Percentiles rank a stretch among this genome's conserved stretches.
phyloP scores from a whole-genome alignment of 2,797 vertebrate species.

The Spinibarbus caldwelli region DNA sequence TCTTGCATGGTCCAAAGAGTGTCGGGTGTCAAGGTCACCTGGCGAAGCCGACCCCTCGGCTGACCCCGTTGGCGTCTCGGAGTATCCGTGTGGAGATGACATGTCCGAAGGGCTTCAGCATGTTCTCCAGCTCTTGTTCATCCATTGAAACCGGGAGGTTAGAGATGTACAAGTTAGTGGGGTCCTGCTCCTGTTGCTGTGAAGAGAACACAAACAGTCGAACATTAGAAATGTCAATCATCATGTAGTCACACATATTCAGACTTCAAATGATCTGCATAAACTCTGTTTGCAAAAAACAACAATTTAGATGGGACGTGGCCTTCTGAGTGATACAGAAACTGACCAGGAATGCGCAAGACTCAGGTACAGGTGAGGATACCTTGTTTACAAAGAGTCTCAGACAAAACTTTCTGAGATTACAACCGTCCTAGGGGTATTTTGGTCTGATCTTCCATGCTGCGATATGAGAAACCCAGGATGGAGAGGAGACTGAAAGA shows the following conservation, averaged over 20 bases:
- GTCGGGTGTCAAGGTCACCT: constrained; percentile 75
- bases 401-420: constrained; percentile 6
- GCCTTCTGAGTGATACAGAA: background rate
- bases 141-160: constrained; percentile 98
- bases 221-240: constrained; percentile 24
- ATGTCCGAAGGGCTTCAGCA: constrained; percentile 97
- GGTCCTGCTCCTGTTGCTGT: constrained; percentile 99
- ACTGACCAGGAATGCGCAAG: background rate
- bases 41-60: constrained; percentile 97
- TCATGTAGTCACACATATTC: background rate
- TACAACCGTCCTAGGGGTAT: constrained; percentile 1
- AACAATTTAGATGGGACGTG: background rate
- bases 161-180: constrained; percentile 98
- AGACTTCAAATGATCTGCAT: background rate
- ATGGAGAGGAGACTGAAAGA: background rate
- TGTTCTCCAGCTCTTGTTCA: constrained; percentile 98
- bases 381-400: constrained; percentile 6
- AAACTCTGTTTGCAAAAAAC: background rate
- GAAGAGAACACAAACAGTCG: constrained; percentile 39
- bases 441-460: constrained; percentile 34
- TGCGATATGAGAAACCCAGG: constrained; percentile 19
- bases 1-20: background rate
- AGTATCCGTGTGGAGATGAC: constrained; percentile 98
- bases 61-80: constrained; percentile 93
- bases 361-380: background rate